Percentiles rank a stretch among this genome's conserved stretches.
These are phyloP conservation scores for Rhimphoctona megacephalus DNA, from an alignment of 2,888 invertebrate genomes.

Conservation along the genomic window DNA sequence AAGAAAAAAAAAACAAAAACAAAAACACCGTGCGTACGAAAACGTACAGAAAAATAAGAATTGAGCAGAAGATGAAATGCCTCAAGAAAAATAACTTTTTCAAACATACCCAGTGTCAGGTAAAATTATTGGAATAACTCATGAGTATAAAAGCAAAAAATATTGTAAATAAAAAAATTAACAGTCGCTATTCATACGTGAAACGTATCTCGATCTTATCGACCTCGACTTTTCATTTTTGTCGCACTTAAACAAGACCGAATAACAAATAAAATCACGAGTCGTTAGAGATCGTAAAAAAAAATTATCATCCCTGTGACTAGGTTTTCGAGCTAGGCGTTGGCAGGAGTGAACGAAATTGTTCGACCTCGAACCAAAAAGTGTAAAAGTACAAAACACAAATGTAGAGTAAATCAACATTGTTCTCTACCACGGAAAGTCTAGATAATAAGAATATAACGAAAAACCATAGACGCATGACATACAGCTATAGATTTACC, in stretches of 20 bases:
- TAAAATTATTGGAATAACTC: not conserved
- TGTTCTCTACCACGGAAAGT: not conserved
- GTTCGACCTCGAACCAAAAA: conserved; percentile 53
- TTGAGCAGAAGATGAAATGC: not conserved
- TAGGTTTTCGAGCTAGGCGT: not conserved
- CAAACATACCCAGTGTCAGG: too few species aligned
- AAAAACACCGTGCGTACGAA: not conserved
- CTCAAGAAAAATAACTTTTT: not conserved
- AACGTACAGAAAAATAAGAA: not conserved
- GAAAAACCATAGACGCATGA: conserved; percentile 15
- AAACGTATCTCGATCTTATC: not conserved
- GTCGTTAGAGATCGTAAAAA: not conserved
- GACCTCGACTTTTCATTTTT: conserved; percentile 15
- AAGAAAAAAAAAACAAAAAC: too few species aligned
- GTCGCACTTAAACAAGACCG: not conserved
- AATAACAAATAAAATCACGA: not conserved
- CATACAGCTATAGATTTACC: not conserved
- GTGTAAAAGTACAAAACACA: conserved; percentile 18
- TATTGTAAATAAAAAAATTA: not conserved
- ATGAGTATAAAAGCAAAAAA: not conserved
- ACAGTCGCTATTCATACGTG: not conserved
- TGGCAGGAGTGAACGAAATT: not conserved
- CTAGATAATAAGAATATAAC: not conserved
- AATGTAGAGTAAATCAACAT: conserved; percentile 2
- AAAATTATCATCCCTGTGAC: conserved; percentile 37